Evolutionary conservation across 2,797 vertebrate genomes (phyloP), one percentile per base, ranked within the genome.

Genomic region (Atherinosoma microstoma): DNA sequence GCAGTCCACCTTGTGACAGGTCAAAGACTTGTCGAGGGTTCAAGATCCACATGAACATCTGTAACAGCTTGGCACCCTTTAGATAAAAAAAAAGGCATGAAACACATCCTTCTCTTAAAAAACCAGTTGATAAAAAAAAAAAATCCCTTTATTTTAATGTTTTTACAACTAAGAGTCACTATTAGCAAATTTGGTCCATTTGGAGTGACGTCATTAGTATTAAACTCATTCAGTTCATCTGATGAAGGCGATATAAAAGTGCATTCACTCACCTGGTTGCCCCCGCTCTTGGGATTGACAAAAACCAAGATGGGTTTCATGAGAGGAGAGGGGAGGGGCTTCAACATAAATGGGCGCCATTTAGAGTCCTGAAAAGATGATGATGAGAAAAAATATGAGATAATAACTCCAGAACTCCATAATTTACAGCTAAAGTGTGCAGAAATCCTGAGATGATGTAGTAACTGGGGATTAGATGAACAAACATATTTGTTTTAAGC

Each of bases 31-130:
- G 98, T 29, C 98, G 96, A 38, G 98, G 98, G 91, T 99, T 99
- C 92, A 99, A 78, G 90, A 96, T 97, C 98, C 98, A 99, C 98
- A 99, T 99, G 91, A 99, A 99, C 95, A 96, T 99, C 94, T 99
- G 98, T 18, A 99, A 92, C 86, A 99, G 95, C 90, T 99, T 99
- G 73, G 96, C 97, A 84, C 98, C 98, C 98, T 99, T 36, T 8
- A 38, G 59, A 67, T 24, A 75, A 3, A 75, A n/a, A 42, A 8
- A 56, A 2, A 27, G 3, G 27, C 12, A 24, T 56, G 27, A 32
- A 56, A 66, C 16, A 13, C 6, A 34, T 4, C n/a, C 5, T 36
- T 42, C 4, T 6, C 35, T 51, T 1, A 42, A 24, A 13, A 32
- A 18, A 30, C 30, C 11, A 22, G 1, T 15, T 53, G 7, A 61